Conservation (phyloP, 2,797 vertebrate species). For the Coranthus polyacanthus region DNA sequence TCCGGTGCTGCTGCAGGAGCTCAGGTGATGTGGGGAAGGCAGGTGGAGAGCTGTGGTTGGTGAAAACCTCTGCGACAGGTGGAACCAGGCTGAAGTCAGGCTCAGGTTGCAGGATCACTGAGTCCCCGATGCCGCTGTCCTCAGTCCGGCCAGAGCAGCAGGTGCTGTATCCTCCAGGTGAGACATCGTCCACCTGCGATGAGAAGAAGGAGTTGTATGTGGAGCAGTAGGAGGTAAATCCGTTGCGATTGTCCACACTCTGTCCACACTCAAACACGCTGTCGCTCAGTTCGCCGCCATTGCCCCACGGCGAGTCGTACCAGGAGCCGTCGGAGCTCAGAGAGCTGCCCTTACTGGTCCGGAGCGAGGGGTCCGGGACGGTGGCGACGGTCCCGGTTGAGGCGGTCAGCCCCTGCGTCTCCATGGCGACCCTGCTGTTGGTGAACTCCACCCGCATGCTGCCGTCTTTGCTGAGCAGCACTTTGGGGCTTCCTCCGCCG, state of each 20-base stretch:
- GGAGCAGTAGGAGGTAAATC: constrained; percentile 69
- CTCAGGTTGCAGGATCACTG: constrained; percentile 62
- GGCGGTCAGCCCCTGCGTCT: constrained; percentile 64
- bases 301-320: constrained; percentile 95
- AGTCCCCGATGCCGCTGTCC: constrained; percentile 80
- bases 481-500: constrained; percentile 87
- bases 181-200: constrained; percentile 41
- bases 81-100: constrained; percentile 82
- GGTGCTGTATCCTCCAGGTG: constrained; percentile 57
- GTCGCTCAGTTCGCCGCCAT: constrained; percentile 82
- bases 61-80: constrained; percentile 79
- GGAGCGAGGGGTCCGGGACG: constrained; percentile 78
- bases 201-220: constrained; percentile 62
- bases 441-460: constrained; percentile 92
- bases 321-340: constrained; percentile 94
- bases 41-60: constrained; percentile 75
- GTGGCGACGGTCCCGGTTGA: constrained; percentile 16
- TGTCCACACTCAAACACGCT: constrained; percentile 80
- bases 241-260: constrained; percentile 81
- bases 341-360: constrained; percentile 93
- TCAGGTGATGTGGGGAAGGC: constrained; percentile 75
- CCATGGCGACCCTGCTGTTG: constrained; percentile 72
- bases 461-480: constrained; percentile 91
- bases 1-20: constrained; percentile 62
- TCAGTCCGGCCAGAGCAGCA: constrained; percentile 71